Percentiles rank a stretch among this genome's conserved stretches.
Conservation (phyloP, 1,140 invertebrate genomes). For the Drosophila auraria region DNA sequence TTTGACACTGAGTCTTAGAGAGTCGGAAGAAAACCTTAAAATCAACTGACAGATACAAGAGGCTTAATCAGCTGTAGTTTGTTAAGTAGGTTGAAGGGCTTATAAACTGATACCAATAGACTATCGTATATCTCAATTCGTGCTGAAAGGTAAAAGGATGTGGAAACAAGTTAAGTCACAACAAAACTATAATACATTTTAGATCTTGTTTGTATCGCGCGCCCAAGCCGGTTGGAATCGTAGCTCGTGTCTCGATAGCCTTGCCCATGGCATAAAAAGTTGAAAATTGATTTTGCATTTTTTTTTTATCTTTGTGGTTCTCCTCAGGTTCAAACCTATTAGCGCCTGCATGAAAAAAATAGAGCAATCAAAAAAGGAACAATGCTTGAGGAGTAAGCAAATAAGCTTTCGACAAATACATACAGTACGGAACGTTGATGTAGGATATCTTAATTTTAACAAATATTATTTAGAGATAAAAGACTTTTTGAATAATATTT, state of each 20-base stretch:
- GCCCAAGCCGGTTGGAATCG: slow-evolving; percentile 16
- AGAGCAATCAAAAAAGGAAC: slow-evolving; percentile 53
- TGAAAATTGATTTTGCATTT: slow-evolving; percentile 39
- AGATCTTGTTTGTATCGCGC: slow-evolving; percentile 7
- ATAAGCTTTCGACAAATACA: slow-evolving; percentile 19
- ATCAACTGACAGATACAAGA: slow-evolving; percentile 45
- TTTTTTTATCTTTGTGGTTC: slow-evolving; percentile 10
- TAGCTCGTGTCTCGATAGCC: slow-evolving; percentile 47
- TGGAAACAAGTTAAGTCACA: slow-evolving; percentile 43
- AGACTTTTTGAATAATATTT: no score
- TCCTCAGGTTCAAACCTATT: slow-evolving; percentile 49
- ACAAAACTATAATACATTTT: slow-evolving; percentile 19
- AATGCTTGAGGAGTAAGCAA: slow-evolving; percentile 37
- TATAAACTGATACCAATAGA: slow-evolving; percentile 28
- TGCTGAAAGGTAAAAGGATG: slow-evolving; percentile 32
- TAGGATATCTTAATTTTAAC: neutral
- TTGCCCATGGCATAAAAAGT: slow-evolving; percentile 51
- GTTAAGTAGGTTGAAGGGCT: slow-evolving; percentile 31
- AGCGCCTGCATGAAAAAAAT: slow-evolving; percentile 50
- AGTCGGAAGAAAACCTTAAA: slow-evolving; percentile 41
- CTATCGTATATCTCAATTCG: slow-evolving; percentile 25
- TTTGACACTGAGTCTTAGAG: slow-evolving; percentile 44
- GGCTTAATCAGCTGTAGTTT: slow-evolving; percentile 34
- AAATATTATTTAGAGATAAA: neutral
- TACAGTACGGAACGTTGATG: neutral